These are phyloP conservation scores for Cacatua alba DNA, from an alignment of 2,113 vertebrate genomes.

Conservation along the genomic window DNA sequence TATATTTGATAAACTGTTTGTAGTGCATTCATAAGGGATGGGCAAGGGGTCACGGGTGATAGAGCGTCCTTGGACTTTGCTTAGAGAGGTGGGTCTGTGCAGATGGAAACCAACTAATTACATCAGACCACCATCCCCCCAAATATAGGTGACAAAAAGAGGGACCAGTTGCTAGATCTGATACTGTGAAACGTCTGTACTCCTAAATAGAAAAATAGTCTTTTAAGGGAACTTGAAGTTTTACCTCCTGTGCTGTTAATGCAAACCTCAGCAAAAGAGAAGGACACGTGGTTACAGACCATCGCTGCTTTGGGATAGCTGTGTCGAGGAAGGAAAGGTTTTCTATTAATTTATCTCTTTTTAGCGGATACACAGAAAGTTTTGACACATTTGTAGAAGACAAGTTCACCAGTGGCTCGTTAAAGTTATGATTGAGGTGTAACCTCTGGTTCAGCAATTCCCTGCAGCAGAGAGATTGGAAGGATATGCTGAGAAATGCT, in stretches of 20 bases:
- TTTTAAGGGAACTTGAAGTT: neutral
- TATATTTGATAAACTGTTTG: neutral
- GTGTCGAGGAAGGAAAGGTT: neutral
- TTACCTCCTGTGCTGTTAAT: neutral
- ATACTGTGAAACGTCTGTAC: neutral
- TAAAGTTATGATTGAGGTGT: neutral
- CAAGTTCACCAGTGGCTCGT: neutral
- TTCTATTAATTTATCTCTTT: neutral
- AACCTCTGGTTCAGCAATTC: constrained; percentile 8
- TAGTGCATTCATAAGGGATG: neutral
- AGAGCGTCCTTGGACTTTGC: neutral
- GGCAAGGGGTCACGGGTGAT: neutral
- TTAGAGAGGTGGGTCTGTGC: neutral
- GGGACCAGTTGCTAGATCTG: neutral
- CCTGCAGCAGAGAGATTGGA: neutral
- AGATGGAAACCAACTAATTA: neutral
- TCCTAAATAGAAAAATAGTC: neutral
- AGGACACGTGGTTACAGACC: neutral
- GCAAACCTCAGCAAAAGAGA: neutral
- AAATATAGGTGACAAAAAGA: neutral
- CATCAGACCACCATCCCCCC: rapidly evolving
- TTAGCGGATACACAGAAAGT: neutral
- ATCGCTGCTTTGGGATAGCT: neutral
- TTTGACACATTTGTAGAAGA: neutral
- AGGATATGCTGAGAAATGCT: constrained; percentile 10